Evolutionary conservation across 2,888 invertebrate genomes (phyloP), one percentile per base, ranked within the genome.

Genomic region (Cacoxenus indagator): DNA sequence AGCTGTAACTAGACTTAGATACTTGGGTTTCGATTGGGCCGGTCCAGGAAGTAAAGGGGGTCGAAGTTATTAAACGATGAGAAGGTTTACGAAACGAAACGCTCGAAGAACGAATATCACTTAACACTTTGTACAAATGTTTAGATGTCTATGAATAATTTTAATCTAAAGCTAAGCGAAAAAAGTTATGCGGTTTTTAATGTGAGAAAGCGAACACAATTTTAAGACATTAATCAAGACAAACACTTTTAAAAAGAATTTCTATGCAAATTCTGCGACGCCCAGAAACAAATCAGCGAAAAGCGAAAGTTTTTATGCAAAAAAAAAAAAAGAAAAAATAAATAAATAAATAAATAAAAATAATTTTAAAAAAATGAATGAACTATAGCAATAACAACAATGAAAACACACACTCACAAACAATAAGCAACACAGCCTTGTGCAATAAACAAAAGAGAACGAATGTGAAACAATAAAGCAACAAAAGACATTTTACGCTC

Each of bases 121-220:
- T 9, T 51, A 9, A 51, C 77, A 68, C 69, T 75, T 76, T 84
- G 83, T 84, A 83, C 84, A 82, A 84, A 79, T 69, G 67, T 24
- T 61, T 69, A 59, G 68, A 54, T 65, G 67, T 62, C 37, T 37
- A 37, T 2, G 37, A 14, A 48, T n/a, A n/a, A 55, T 55, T 68
- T 48, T 45, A 57, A 19, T 55, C 24, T 6, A 26, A 55, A 4
- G 14, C 5, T 11, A 26, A 27, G 26, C 14, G 55, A 64, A 22
- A 26, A 24, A 62, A 17, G 45, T 65, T 71, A 69, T 73, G 66
- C 71, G 67, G 70, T 67, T 68, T 67, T 65, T 70, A 51, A 51
- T 19, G 48, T 27, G n/a, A 62, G 14, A 43, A 46, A 29, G 29
- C 37, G 29, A 46, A 68, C 48, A 61, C 17, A 48, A 26, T 51